Base-by-base conservation (phyloP, 2,113 vertebrate species). In the Zosterops japonicus region DNA sequence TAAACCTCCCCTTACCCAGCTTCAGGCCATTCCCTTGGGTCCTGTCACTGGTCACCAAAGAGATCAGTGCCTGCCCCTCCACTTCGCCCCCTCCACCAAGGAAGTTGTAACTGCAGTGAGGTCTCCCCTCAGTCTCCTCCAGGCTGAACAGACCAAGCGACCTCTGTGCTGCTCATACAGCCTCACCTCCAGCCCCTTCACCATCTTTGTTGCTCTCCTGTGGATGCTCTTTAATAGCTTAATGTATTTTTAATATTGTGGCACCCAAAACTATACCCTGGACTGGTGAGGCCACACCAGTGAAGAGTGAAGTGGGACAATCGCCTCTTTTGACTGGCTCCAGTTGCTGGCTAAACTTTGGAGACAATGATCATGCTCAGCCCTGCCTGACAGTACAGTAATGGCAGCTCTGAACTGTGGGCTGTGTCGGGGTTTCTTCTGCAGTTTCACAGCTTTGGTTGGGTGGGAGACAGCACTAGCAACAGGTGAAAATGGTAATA, bases 81-180 rank as follows among this genome's bases (percentile, higher is more conserved):
- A 33, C 9, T 31, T 31, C 5, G 6, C 57, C n/a, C 28, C 13
- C 13, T 9, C 8, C 8, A 17, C 18, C 4, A 4, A 31, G n/a
- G 25, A 6, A 42, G 9, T 4, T 76, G 18, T 35, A 31, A 27
- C 17, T 41, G 47, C 41, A 47, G 0, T 55, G 63, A 53, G 41
- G 14, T 55, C 4, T 61, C 70, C 6, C n/a, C 17, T 61, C n/a
- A 27, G 25, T 55, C 20, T 55, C 24, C n/a, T 83, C 31, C 56
- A 76, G 25, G 47, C 63, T 76, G 71, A 76, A 33, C 41, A 76
- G n/a, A 42, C 29, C 10, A 18, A 33, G 21, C 27, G 47, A 35
- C n/a, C 21, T 76, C 55, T 42, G 25, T 25, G 8, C 61, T 76
- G 11, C 25, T 69, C 41, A 23, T 41, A 15, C 0, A 0, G 11